Conservation (phyloP, 2,113 vertebrate species). For the Baryphthengus martii region DNA sequence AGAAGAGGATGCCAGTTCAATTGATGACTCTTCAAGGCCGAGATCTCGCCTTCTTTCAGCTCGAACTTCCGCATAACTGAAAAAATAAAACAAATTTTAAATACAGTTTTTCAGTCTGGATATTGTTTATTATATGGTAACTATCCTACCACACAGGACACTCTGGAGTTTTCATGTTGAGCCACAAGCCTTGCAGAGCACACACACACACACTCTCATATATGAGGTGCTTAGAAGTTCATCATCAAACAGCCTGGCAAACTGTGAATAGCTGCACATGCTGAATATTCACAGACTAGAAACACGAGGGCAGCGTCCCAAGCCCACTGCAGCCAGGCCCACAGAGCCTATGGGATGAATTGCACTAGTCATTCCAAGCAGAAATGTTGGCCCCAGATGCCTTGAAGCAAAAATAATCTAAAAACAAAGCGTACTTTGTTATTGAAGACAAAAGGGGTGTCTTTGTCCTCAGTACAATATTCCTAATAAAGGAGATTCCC, state of each 20-base stretch:
- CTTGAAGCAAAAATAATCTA: not conserved
- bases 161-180: not conserved
- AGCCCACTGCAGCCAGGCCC: not conserved
- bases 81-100: not conserved
- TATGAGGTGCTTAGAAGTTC: not conserved
- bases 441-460: not conserved
- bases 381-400: not conserved
- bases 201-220: not conserved
- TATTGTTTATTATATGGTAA: not conserved
- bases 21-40: conserved; percentile 83
- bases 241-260: not conserved
- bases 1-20: conserved; percentile 80
- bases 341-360: not conserved
- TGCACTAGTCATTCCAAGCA: not conserved
- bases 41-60: conserved; percentile 84
- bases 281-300: not conserved
- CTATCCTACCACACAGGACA: not conserved
- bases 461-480: not conserved
- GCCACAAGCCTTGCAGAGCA: not conserved
- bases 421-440: not conserved
- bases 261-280: not conserved
- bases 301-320: not conserved
- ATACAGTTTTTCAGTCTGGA: not conserved
- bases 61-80: conserved; percentile 86
- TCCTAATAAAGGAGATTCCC: not conserved